These are phyloP conservation scores for Macaria liturata DNA, from an alignment of 2,888 invertebrate species.

Conservation along the genomic window DNA sequence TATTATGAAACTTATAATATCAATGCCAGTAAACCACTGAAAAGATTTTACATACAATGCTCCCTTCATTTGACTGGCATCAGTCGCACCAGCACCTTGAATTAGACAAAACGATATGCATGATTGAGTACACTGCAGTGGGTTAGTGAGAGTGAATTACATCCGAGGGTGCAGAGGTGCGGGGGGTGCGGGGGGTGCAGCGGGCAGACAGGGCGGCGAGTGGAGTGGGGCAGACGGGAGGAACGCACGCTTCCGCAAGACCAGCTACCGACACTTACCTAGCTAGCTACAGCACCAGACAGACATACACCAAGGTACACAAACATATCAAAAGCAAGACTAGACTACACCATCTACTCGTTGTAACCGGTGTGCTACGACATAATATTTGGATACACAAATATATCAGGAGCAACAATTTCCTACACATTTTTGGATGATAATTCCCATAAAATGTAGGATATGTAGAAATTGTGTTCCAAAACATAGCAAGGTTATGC, in stretches of 20 bases:
- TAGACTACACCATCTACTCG: no score
- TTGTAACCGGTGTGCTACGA: no score
- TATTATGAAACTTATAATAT: no score
- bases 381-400: no score
- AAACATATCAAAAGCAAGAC: no score
- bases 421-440: no score
- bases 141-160: conserved; percentile 84
- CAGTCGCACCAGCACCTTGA: conserved; percentile 57
- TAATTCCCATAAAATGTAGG: no score
- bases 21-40: no score
- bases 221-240: conserved; percentile 77
- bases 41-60: no score
- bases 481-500: no score
- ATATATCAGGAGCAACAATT: no score
- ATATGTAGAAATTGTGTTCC: no score
- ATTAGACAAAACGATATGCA: conserved; percentile 71
- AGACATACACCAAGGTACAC: conserved; percentile 21
- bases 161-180: conserved; percentile 48
- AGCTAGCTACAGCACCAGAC: conserved; percentile 21
- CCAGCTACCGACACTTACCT: conserved; percentile 50
- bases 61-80: not conserved
- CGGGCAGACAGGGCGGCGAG: conserved; percentile 45
- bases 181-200: conserved; percentile 55
- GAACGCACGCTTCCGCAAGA: conserved; percentile 75
- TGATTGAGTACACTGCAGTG: conserved; percentile 80